Percentiles rank a stretch among this genome's conserved stretches.
Conservation (phyloP, 2,888 invertebrate genomes). For the Aspidiotus rigidus region DNA sequence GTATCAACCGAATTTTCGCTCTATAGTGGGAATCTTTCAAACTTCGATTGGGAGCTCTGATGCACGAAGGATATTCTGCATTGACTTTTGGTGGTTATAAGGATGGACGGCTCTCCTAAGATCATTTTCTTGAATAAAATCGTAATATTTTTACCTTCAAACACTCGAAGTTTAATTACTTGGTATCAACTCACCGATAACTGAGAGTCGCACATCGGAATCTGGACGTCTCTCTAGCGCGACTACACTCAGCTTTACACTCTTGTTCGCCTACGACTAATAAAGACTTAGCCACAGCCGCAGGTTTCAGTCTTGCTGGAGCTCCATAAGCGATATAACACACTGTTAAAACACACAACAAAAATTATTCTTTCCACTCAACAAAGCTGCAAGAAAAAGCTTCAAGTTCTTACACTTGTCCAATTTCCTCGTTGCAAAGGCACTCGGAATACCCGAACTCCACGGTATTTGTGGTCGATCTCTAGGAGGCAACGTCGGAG, state of each 20-base stretch:
- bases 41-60: too few species aligned
- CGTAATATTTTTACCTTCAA: too few species aligned
- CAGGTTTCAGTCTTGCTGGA: conserved; percentile 59
- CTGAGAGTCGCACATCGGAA: conserved; percentile 70
- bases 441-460: not conserved
- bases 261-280: conserved; percentile 55
- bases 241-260: conserved; percentile 61
- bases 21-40: too few species aligned
- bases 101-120: too few species aligned
- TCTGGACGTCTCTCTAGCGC: conserved; percentile 47
- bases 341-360: conserved; percentile 46
- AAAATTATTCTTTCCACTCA: not conserved
- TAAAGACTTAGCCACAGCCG: conserved; percentile 58
- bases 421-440: conserved; percentile 17
- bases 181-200: conserved; percentile 51
- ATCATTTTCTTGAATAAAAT: too few species aligned
- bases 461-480: not conserved
- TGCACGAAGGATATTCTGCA: too few species aligned
- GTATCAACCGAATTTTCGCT: too few species aligned
- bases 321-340: conserved; percentile 70
- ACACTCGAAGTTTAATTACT: not conserved
- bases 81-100: too few species aligned
- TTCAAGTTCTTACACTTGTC: conserved; percentile 14
- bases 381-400: too few species aligned
- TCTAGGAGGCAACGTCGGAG: conserved; percentile 23